Evolutionary conservation across 2,113 vertebrate species (phyloP).

Genomic region (Chaenogobius annularis): DNA sequence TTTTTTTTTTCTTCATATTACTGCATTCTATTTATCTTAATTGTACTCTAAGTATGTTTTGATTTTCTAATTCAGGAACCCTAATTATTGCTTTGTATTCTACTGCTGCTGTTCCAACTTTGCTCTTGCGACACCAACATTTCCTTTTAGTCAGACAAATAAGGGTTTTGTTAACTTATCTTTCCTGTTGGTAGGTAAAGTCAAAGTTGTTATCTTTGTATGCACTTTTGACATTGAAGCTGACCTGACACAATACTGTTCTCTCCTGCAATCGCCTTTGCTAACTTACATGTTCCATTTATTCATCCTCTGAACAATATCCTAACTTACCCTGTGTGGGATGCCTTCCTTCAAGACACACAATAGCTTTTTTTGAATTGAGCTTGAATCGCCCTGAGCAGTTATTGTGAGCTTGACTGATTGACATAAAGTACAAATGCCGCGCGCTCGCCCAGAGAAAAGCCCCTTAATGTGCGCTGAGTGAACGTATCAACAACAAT

Average conservation of each 20-base stretch:
- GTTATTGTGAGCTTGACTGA: conserved; percentile 7
- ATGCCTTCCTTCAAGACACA: background rate
- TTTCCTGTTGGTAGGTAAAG: background rate
- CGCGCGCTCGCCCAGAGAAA: background rate
- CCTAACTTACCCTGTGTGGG: background rate
- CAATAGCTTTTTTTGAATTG: conserved; percentile 1
- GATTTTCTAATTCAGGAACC: too few species aligned
- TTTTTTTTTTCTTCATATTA: too few species aligned
- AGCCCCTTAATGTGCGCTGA: conserved; percentile 20
- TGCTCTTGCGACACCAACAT: too few species aligned
- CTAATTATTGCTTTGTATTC: too few species aligned
- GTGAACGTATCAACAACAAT: conserved; percentile 1
- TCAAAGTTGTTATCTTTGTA: background rate
- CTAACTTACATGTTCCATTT: background rate
- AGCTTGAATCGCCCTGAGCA: background rate
- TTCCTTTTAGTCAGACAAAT: too few species aligned
- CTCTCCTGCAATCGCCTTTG: background rate
- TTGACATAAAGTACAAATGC: conserved; percentile 11
- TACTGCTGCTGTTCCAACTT: too few species aligned
- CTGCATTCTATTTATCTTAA: too few species aligned
- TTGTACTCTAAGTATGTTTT: too few species aligned
- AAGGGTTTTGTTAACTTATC: background rate
- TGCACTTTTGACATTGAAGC: background rate
- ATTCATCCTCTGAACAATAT: background rate
- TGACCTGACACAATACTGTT: background rate